Conservation (phyloP, 2,888 invertebrate genomes). For the Dicyrtomina minuta region DNA sequence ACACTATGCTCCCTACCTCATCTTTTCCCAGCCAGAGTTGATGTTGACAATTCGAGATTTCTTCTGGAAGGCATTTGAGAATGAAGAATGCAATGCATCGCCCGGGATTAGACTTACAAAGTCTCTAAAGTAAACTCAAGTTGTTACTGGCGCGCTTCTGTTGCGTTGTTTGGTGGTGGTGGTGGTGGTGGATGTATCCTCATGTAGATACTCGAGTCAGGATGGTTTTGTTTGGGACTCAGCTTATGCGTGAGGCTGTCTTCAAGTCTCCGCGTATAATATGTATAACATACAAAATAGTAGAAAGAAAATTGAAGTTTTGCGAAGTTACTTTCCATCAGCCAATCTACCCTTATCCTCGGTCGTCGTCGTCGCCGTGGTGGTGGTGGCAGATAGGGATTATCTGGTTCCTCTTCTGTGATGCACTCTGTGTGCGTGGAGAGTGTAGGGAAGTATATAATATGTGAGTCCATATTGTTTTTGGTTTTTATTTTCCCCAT, state of each 20-base stretch:
- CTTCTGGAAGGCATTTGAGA: constrained; percentile 14
- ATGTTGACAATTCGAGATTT: constrained; percentile 25
- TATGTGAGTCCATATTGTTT: background rate
- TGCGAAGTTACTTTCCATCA: constrained; percentile 35
- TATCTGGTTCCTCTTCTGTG: constrained; percentile 15
- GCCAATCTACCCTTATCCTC: constrained; percentile 36
- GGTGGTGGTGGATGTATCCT: background rate
- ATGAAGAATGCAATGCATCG: background rate
- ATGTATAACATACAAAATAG: background rate
- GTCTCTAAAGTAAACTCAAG: constrained; percentile 26
- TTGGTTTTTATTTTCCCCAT: background rate
- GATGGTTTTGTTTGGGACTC: too few relatives aligned
- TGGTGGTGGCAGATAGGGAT: constrained; percentile 39
- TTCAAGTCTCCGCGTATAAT: background rate
- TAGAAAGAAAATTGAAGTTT: constrained; percentile 41
- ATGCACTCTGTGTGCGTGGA: background rate
- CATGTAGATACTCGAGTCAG: background rate
- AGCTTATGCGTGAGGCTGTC: too few relatives aligned
- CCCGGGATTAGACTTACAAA: constrained; percentile 22
- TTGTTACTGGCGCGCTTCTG: background rate
- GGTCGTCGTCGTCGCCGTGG: background rate
- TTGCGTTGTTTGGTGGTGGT: background rate
- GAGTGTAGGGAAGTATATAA: background rate
- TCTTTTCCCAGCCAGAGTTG: constrained; percentile 6
- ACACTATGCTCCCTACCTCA: background rate